Evolutionary conservation across 2,888 invertebrate species (phyloP).

Genomic region (Drosophila peninsularis): DNA sequence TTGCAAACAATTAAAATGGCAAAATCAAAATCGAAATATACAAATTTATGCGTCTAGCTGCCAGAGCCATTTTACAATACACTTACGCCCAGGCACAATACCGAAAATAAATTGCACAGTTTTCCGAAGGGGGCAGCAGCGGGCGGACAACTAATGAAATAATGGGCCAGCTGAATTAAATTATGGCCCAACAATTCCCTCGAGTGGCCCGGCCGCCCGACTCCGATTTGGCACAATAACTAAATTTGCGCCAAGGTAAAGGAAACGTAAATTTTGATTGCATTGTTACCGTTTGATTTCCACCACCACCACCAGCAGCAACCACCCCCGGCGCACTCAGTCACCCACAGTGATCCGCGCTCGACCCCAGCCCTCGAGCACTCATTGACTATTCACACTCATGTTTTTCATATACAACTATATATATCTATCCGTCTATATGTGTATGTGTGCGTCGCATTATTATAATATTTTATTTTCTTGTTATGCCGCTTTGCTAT

Average conservation of each 20-base stretch:
- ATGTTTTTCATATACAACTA: conserved; percentile 57
- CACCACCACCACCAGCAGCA: conserved; percentile 57
- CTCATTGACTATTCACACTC: conserved; percentile 82
- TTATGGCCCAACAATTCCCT: conserved; percentile 71
- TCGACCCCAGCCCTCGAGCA: conserved; percentile 29
- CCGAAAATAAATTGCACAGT: conserved; percentile 63
- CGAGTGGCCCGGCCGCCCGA: conserved; percentile 34
- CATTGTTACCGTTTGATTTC: conserved; percentile 78
- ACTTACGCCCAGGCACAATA: conserved; percentile 41
- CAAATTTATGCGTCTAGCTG: conserved; percentile 78
- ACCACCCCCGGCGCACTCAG: conserved; percentile 26
- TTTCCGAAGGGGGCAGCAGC: conserved; percentile 8
- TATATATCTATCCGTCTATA: neutral
- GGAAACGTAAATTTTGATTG: conserved; percentile 77
- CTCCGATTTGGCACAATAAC: conserved; percentile 70
- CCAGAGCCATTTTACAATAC: conserved; percentile 56
- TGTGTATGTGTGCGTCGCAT: conserved; percentile 20
- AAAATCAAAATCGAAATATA: conserved; percentile 77
- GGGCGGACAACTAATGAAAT: conserved; percentile 70
- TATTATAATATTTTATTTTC: conserved; percentile 56
- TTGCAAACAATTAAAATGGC: conserved; percentile 77
- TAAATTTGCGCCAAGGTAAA: conserved; percentile 73
- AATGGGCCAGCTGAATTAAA: conserved; percentile 73
- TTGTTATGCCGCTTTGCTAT: conserved; percentile 33
- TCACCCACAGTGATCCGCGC: conserved; percentile 39